phyloP scores from a whole-genome alignment of 2,888 invertebrate species.

The Corbicula japonica region DNA sequence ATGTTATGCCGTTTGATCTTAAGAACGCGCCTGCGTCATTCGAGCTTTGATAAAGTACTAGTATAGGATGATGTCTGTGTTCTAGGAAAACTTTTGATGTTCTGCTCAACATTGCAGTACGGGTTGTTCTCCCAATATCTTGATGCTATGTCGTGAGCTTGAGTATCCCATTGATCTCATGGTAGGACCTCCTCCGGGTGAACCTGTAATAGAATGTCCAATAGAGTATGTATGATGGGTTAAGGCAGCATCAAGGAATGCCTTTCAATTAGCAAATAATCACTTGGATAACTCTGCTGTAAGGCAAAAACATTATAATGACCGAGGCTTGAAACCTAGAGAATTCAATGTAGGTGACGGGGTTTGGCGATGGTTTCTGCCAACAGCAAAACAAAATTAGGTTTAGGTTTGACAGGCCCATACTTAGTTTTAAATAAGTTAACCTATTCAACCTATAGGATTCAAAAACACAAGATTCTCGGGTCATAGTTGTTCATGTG shows the following conservation, averaged over 20 bases:
- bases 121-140: slow-evolving; percentile 11
- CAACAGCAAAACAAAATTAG: slow-evolving; percentile 39
- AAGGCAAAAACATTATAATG: slow-evolving; percentile 43
- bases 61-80: slow-evolving; percentile 40
- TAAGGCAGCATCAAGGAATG: slow-evolving; percentile 18
- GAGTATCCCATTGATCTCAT: too few species aligned
- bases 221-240: slow-evolving; percentile 48
- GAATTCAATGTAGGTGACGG: slow-evolving; percentile 27
- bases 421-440: slow-evolving; percentile 36
- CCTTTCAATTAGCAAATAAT: slow-evolving; percentile 40
- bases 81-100: slow-evolving; percentile 25
- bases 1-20: slow-evolving; percentile 28
- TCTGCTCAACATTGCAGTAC: neutral
- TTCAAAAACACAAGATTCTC: slow-evolving; percentile 30
- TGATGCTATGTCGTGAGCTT: too few species aligned
- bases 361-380: slow-evolving; percentile 56
- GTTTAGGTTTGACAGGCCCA: slow-evolving; percentile 50
- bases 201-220: slow-evolving; percentile 19
- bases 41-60: slow-evolving; percentile 24
- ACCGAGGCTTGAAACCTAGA: slow-evolving; percentile 44
- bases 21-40: slow-evolving; percentile 34
- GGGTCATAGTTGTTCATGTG: slow-evolving; percentile 30
- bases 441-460: slow-evolving; percentile 37
- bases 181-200: slow-evolving; percentile 24
- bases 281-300: slow-evolving; percentile 36